Evolutionary conservation across 2,888 invertebrate genomes (phyloP).

Genomic region (Agriotes lineatus): DNA sequence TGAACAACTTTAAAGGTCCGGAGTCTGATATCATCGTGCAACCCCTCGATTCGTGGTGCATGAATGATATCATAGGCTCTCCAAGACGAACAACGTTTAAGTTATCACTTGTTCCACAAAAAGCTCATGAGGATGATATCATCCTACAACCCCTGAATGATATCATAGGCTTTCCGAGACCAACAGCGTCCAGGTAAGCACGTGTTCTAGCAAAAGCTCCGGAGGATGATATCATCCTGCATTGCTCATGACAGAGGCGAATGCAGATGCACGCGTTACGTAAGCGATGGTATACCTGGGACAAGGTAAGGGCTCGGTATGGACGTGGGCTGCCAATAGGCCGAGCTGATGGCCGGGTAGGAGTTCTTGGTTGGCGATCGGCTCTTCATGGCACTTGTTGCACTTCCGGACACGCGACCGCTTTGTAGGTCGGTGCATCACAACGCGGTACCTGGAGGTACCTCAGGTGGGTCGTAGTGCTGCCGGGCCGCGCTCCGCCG

Average conservation of each 20-base stretch:
- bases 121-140: too few species aligned
- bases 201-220: too few species aligned
- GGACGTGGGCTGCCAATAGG: conserved; percentile 87
- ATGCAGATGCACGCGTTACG: conserved; percentile 19
- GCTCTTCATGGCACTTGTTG: conserved; percentile 61
- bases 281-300: conserved; percentile 74
- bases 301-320: conserved; percentile 85
- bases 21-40: too few species aligned
- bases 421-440: conserved; percentile 44
- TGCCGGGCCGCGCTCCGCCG: conserved; percentile 55
- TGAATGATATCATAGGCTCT: too few species aligned
- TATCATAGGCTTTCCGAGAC: too few species aligned
- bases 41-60: too few species aligned
- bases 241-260: background rate
- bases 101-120: too few species aligned
- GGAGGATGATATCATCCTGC: too few species aligned
- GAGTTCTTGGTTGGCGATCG: conserved; percentile 54
- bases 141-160: too few species aligned
- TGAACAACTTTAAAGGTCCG: too few species aligned
- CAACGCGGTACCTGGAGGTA: conserved; percentile 31
- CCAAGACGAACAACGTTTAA: too few species aligned
- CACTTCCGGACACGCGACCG: conserved; percentile 47
- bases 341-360: conserved; percentile 86
- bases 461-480: conserved; percentile 45
- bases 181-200: too few species aligned